Conservation (phyloP, 2,113 vertebrate genomes). For the Podarcis cretensis region DNA sequence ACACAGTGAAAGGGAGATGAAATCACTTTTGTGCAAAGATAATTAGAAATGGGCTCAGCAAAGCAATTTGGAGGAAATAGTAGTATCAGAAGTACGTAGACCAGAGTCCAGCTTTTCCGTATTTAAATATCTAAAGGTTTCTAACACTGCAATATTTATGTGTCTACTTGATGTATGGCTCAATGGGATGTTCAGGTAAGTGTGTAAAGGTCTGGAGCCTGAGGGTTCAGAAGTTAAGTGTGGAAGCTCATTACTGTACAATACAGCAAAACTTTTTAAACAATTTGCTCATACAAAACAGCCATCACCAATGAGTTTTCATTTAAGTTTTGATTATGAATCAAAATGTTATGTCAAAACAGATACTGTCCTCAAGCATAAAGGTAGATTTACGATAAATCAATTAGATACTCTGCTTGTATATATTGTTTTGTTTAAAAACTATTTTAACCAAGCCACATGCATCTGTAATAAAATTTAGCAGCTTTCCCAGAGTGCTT, state of each 20-base stretch:
- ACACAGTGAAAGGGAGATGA: conserved; percentile 25
- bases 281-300: conserved; percentile 42
- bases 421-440: conserved; percentile 27
- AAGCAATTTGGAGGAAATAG: background rate
- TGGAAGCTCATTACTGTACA: conserved; percentile 7
- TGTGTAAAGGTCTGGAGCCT: background rate
- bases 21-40: conserved; percentile 32
- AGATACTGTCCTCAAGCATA: background rate
- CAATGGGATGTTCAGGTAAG: background rate
- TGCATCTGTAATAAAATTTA: conserved; percentile 50
- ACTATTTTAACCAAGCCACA: conserved; percentile 23
- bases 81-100: background rate
- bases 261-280: conserved; percentile 51
- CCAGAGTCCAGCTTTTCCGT: conserved; percentile 30
- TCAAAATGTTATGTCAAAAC: conserved; percentile 27
- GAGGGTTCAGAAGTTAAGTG: conserved; percentile 24
- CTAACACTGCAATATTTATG: background rate
- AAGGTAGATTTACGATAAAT: background rate
- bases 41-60: conserved; percentile 12
- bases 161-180: too few relatives aligned
- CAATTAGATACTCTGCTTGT: background rate
- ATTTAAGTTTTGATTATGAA: conserved; percentile 53
- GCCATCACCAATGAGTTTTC: conserved; percentile 38
- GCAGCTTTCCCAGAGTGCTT: background rate
- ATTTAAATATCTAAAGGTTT: conserved; percentile 25